Evolutionary conservation across 2,888 invertebrate genomes (phyloP).

Genomic region (Parasteatoda lunata): DNA sequence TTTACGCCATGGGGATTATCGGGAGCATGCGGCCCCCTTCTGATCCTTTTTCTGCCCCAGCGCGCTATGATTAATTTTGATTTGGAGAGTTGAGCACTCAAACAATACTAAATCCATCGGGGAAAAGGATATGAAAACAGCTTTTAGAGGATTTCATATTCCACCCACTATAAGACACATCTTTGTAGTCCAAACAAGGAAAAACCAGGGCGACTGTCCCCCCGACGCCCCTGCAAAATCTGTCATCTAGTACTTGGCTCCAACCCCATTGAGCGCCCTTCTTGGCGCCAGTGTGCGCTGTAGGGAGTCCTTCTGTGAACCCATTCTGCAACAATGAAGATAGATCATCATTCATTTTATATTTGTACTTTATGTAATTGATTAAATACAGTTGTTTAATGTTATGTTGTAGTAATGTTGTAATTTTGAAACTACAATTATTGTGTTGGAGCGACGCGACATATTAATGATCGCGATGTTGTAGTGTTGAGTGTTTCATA

Average conservation of each 20-base stretch:
- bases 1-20: neutral
- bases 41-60: slow-evolving; percentile 19
- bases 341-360: slow-evolving; percentile 46
- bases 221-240: slow-evolving; percentile 12
- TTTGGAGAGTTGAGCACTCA: slow-evolving; percentile 38
- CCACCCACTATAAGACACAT: slow-evolving; percentile 31
- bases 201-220: neutral
- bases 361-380: slow-evolving; percentile 20
- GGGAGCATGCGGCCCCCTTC: slow-evolving; percentile 6
- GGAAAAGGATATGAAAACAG: slow-evolving; percentile 54
- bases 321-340: slow-evolving; percentile 49
- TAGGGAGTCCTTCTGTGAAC: slow-evolving; percentile 26
- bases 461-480: too few species aligned
- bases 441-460: too few species aligned
- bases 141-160: slow-evolving; percentile 45
- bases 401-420: too few species aligned
- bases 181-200: slow-evolving; percentile 35
- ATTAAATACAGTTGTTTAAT: slow-evolving; percentile 32
- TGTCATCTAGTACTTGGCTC: slow-evolving; percentile 30
- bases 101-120: slow-evolving; percentile 45
- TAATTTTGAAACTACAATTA: too few species aligned
- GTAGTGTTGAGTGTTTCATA: too few species aligned
- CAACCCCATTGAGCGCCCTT: slow-evolving; percentile 19
- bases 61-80: slow-evolving; percentile 47
- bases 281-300: slow-evolving; percentile 26